Evolutionary conservation across 2,113 vertebrate genomes (phyloP).

Genomic region (Mirza zaza): DNA sequence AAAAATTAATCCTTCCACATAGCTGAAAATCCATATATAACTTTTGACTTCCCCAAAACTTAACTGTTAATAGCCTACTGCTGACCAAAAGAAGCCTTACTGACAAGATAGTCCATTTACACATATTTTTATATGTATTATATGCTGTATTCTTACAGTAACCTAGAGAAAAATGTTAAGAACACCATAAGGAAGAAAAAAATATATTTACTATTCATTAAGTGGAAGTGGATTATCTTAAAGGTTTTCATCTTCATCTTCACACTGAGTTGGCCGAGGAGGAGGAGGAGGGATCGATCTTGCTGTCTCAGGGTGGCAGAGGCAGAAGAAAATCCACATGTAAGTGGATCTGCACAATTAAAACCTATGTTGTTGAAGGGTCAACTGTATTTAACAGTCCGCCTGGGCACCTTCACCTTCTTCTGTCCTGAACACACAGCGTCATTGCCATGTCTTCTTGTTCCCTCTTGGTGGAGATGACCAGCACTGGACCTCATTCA

Average conservation of each 20-base stretch:
- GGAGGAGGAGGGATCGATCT: background rate
- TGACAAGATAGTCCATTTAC: background rate
- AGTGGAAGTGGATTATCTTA: background rate
- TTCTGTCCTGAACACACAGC: accelerated
- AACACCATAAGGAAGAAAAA: background rate
- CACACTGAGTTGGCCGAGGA: background rate
- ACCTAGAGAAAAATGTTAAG: background rate
- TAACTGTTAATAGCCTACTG: background rate
- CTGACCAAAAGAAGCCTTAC: background rate
- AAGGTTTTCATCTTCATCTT: background rate
- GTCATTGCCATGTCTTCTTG: background rate
- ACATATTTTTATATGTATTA: background rate
- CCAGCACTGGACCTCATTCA: accelerated
- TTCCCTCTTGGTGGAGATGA: background rate
- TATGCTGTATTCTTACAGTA: background rate
- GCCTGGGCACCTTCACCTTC: no score
- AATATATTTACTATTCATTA: background rate
- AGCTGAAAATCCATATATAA: background rate
- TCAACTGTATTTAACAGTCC: background rate
- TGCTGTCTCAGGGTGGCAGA: background rate
- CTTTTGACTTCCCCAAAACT: background rate
- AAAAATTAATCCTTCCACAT: background rate
- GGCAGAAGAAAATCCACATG: background rate
- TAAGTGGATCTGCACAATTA: background rate
- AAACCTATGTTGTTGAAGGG: background rate